Evolutionary conservation across 1,140 invertebrate genomes (phyloP).

Genomic region (Papilio xuthus): DNA sequence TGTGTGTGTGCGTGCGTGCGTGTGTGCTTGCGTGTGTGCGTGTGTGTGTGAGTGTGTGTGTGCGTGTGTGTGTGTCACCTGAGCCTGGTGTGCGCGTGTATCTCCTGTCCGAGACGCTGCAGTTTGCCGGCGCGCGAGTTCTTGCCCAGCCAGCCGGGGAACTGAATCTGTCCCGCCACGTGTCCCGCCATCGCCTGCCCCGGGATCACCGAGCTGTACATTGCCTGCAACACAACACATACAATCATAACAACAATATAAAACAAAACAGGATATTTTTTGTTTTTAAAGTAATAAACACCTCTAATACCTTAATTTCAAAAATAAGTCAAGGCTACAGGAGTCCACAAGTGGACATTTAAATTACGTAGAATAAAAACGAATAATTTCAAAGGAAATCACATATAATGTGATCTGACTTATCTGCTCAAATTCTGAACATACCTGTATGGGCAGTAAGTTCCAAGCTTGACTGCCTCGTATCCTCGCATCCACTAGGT

Average conservation of each 20-base stretch:
- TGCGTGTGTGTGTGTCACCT: conserved; percentile 68
- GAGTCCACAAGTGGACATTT: too few relatives aligned
- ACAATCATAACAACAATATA: too few relatives aligned
- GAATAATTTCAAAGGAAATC: too few relatives aligned
- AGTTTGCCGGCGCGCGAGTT: conserved; percentile 93
- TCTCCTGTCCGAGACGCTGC: conserved; percentile 90
- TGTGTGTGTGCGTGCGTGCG: not conserved
- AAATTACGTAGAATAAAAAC: too few relatives aligned
- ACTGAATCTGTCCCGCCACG: conserved; percentile 90
- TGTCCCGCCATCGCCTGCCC: conserved; percentile 92
- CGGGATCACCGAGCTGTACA: conserved; percentile 95
- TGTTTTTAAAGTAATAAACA: too few relatives aligned
- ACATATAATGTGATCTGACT: too few relatives aligned
- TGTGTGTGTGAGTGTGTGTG: not conserved
- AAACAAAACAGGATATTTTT: too few relatives aligned
- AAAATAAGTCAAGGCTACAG: too few relatives aligned
- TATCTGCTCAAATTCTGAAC: too few relatives aligned
- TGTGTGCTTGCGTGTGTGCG: conserved; percentile 88
- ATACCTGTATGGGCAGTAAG: conserved; percentile 92
- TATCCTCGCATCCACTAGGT: conserved; percentile 92
- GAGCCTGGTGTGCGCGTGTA: conserved; percentile 90
- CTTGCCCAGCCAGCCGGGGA: conserved; percentile 98
- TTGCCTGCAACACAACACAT: conserved; percentile 87
- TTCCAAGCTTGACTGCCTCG: conserved; percentile 91
- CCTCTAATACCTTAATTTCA: too few relatives aligned